phyloP scores from a whole-genome alignment of 2,113 vertebrate genomes.

The Chaenogobius annularis region DNA sequence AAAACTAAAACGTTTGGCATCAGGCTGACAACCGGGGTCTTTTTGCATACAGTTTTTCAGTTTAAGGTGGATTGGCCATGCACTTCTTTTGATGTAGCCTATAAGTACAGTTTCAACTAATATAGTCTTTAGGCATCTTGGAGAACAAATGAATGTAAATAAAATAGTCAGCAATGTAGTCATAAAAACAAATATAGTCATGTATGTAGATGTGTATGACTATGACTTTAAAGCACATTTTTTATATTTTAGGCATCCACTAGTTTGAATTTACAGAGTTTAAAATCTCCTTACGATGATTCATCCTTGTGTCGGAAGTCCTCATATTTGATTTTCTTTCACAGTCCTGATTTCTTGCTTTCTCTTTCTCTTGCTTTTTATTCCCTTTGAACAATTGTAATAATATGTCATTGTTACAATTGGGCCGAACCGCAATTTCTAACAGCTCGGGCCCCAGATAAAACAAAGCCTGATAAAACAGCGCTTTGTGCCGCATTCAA shows the following conservation, averaged over 20 bases:
- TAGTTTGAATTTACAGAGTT: not conserved
- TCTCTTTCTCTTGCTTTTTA: not conserved
- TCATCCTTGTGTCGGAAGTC: not conserved
- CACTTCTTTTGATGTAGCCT: not conserved
- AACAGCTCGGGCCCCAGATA: not conserved
- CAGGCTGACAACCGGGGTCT: not conserved
- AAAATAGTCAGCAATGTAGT: too few relatives aligned
- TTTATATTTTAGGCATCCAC: not conserved
- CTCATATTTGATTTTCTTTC: not conserved
- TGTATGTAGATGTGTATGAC: not conserved
- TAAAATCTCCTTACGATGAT: not conserved
- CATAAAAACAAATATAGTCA: not conserved
- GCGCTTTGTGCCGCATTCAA: constrained; percentile 18
- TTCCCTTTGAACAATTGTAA: constrained; percentile 6
- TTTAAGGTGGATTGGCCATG: not conserved
- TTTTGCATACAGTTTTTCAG: not conserved
- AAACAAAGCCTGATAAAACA: constrained; percentile 12
- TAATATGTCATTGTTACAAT: not conserved
- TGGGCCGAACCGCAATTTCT: not conserved
- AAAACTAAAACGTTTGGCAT: not conserved
- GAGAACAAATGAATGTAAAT: too few relatives aligned
- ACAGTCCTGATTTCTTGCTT: not conserved
- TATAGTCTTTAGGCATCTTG: not conserved
- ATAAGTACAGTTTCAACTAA: not conserved
- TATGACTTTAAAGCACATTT: not conserved